Conservation (phyloP, 2,113 vertebrate species). For the Bettongia penicillata region DNA sequence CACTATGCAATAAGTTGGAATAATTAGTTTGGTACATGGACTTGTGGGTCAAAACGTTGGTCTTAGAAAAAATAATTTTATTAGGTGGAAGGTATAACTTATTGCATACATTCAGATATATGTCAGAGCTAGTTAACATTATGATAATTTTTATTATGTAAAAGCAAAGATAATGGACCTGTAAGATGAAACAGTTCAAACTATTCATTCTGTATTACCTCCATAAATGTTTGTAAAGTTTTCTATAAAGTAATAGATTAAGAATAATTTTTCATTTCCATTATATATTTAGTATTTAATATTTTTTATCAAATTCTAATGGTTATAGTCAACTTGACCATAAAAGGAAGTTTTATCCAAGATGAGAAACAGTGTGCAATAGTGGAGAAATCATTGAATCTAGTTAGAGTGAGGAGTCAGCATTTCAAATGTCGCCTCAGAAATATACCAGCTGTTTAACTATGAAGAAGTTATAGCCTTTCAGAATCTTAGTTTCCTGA, state of each 20-base stretch:
- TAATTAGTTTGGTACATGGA: constrained; percentile 10
- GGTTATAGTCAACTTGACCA: neutral
- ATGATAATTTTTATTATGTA: neutral
- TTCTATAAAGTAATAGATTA: constrained; percentile 25
- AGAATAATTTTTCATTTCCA: neutral
- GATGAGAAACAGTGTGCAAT: neutral
- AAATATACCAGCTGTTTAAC: neutral
- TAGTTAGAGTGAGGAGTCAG: neutral
- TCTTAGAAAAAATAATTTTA: neutral
- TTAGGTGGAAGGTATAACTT: neutral
- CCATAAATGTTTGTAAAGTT: neutral
- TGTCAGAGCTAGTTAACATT: neutral
- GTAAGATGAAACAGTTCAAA: neutral
- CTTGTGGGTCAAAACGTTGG: neutral
- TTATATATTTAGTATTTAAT: neutral
- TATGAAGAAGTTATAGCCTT: neutral
- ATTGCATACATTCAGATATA: neutral
- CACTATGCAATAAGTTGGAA: neutral
- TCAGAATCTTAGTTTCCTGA: neutral
- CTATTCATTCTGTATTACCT: neutral
- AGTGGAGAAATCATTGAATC: neutral
- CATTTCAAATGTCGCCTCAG: neutral
- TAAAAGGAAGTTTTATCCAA: neutral
- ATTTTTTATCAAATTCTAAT: neutral
- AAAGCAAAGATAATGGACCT: neutral